A percentile compares a stretch with the other conserved stretches of the same genome.
phyloP scores from a whole-genome alignment of 2,113 vertebrate genomes.

The Okapia johnstoni region DNA sequence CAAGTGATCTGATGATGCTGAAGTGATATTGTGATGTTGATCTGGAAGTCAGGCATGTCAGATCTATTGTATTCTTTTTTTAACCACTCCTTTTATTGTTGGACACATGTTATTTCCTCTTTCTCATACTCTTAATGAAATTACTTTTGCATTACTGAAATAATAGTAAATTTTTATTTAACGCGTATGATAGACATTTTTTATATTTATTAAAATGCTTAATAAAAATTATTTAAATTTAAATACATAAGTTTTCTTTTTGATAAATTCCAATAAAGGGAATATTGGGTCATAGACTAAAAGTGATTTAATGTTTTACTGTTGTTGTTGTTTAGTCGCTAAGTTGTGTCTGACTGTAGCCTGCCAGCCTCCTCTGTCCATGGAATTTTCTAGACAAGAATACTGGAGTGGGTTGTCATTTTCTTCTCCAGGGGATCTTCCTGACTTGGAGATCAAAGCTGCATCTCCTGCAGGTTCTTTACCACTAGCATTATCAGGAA shows the following conservation, averaged over 20 bases:
- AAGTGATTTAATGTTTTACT: background rate
- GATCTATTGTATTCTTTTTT: background rate
- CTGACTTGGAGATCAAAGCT: background rate
- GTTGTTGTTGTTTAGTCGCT: background rate
- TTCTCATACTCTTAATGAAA: background rate
- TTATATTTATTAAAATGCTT: background rate
- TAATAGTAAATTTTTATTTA: background rate
- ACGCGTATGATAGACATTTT: background rate
- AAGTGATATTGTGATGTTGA: too few relatives aligned
- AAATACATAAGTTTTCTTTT: background rate
- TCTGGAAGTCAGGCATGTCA: background rate
- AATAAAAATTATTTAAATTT: background rate
- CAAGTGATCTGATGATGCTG: background rate
- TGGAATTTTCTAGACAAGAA: background rate
- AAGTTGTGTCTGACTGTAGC: background rate
- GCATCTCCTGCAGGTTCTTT: background rate
- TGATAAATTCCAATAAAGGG: background rate
- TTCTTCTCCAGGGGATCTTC: background rate
- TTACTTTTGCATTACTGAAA: background rate
- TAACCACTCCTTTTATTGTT: background rate
- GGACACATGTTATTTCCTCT: background rate
- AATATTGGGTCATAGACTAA: background rate
- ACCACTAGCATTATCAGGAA: background rate
- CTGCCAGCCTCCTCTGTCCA: background rate
- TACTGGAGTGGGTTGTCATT: background rate